Conservation (phyloP, 2,888 invertebrate species). For the Mimas tiliae region DNA sequence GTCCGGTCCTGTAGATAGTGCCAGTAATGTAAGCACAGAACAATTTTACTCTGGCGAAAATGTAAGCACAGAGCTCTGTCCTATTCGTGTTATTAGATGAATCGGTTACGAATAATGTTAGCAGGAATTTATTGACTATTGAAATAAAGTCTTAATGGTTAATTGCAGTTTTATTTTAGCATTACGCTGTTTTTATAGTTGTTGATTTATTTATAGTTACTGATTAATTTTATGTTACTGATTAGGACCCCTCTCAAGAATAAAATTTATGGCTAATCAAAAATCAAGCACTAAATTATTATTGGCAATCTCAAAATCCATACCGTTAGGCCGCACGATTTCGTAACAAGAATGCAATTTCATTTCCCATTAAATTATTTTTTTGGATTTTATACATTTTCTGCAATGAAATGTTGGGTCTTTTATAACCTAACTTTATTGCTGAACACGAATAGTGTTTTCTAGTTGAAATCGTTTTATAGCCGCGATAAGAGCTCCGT, state of each 20-base stretch:
- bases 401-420: slow-evolving; percentile 5
- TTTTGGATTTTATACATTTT: slow-evolving; percentile 12
- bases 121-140: slow-evolving; percentile 64
- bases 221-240: no score
- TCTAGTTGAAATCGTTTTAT: slow-evolving; percentile 62
- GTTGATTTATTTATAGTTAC: no score
- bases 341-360: background rate
- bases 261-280: background rate
- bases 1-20: slow-evolving; percentile 1
- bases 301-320: background rate
- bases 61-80: slow-evolving; percentile 29
- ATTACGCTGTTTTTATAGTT: background rate
- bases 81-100: slow-evolving; percentile 56
- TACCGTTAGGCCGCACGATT: background rate
- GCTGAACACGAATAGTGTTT: slow-evolving; percentile 46
- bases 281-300: background rate
- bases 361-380: slow-evolving; percentile 1
- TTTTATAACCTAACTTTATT: slow-evolving; percentile 48
- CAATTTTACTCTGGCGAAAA: no score
- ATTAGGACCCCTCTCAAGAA: background rate
- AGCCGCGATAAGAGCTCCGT: slow-evolving; percentile 62
- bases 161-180: slow-evolving; percentile 26
- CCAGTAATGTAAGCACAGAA: slow-evolving; percentile 15
- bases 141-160: slow-evolving; percentile 50
- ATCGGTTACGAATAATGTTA: slow-evolving; percentile 51